A percentile compares a stretch with the other conserved stretches of the same genome.
These are phyloP conservation scores for Centropyge bicolor DNA, from an alignment of 2,797 vertebrate genomes.

Conservation along the genomic window DNA sequence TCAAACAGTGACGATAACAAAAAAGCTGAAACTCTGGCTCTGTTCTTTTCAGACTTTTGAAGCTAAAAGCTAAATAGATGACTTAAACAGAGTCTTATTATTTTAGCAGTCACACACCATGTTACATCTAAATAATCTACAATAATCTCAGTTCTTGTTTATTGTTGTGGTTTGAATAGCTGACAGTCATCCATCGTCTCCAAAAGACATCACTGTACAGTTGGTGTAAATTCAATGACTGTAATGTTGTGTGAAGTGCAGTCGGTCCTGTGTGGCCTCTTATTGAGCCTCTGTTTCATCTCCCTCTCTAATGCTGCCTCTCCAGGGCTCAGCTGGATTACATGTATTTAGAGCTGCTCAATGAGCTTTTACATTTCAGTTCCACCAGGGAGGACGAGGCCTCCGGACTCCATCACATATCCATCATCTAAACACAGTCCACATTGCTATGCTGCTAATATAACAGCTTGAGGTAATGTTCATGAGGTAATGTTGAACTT, in stretches of 20 bases:
- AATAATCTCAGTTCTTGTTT: background rate
- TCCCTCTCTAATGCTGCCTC: constrained; percentile 35
- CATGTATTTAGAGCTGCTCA: constrained; percentile 57
- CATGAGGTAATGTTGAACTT: background rate
- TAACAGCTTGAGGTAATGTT: background rate
- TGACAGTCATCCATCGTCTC: background rate
- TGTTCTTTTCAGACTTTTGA: background rate
- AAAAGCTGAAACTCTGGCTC: background rate
- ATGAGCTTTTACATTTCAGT: constrained; percentile 39
- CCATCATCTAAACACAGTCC: constrained; percentile 25
- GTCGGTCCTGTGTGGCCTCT: constrained; percentile 9
- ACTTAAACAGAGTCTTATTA: background rate
- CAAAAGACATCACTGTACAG: background rate
- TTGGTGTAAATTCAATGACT: background rate
- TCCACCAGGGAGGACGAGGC: constrained; percentile 32
- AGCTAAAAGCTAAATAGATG: background rate
- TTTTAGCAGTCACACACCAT: background rate
- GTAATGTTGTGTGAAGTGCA: constrained; percentile 27
- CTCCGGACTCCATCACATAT: constrained; percentile 12
- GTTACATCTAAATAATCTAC: background rate
- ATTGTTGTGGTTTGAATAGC: constrained; percentile 1
- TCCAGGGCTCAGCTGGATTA: constrained; percentile 52
- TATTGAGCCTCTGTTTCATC: constrained; percentile 42
- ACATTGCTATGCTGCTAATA: background rate
- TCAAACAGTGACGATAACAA: background rate